phyloP scores from a whole-genome alignment of 2,888 invertebrate genomes.

The Hirudinaria manillensis region DNA sequence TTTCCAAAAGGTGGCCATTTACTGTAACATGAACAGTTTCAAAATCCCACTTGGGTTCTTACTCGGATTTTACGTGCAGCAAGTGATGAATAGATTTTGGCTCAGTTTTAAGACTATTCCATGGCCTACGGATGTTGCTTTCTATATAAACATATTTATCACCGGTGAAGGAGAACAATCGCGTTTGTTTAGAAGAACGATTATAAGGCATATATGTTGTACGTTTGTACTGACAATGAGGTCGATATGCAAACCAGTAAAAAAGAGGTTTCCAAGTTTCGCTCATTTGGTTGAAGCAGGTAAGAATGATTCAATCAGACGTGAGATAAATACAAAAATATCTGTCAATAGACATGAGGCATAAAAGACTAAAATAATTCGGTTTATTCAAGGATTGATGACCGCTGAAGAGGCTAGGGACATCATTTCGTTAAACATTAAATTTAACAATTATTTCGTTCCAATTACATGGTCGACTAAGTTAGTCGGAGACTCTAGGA shows the following conservation, averaged over 20 bases:
- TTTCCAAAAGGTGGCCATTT: slow-evolving; percentile 12
- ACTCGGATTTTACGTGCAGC: slow-evolving; percentile 22
- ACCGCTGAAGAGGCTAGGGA: background rate
- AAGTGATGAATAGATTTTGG: slow-evolving; percentile 17
- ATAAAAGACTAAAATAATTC: background rate
- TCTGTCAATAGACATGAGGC: background rate
- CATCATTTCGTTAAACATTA: background rate
- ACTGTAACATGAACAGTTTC: slow-evolving; percentile 21
- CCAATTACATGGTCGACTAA: slow-evolving; percentile 14
- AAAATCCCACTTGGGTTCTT: slow-evolving; percentile 19
- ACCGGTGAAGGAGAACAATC: slow-evolving; percentile 21
- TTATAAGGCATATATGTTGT: slow-evolving; percentile 26
- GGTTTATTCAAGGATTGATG: slow-evolving; percentile 9
- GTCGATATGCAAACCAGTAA: slow-evolving; percentile 15
- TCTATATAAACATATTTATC: slow-evolving; percentile 9
- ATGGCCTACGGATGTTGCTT: slow-evolving; percentile 3
- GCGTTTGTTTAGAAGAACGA: slow-evolving; percentile 9
- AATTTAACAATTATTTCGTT: slow-evolving; percentile 2
- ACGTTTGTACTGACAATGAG: slow-evolving; percentile 12
- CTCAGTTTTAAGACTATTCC: slow-evolving; percentile 6
- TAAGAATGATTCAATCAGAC: background rate
- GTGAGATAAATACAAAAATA: background rate
- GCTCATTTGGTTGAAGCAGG: slow-evolving; percentile 18
- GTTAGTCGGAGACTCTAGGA: background rate
- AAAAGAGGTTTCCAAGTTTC: slow-evolving; percentile 27